Evolutionary conservation across 2,113 vertebrate species (phyloP).

Genomic region (Beaufortia kweichowensis): DNA sequence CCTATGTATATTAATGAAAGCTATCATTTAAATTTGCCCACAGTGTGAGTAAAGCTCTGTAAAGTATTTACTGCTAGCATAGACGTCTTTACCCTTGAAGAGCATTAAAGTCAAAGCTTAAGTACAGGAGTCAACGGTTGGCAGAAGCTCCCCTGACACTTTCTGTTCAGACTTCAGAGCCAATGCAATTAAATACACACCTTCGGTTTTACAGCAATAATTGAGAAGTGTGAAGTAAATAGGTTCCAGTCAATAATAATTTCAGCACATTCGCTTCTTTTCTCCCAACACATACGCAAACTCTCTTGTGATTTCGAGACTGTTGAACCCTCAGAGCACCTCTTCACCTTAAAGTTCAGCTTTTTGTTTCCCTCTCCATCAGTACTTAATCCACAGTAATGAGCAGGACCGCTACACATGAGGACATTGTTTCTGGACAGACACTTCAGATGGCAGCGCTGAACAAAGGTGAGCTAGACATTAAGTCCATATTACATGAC

Average conservation of each 20-base stretch:
- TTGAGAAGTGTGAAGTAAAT: conserved; percentile 82
- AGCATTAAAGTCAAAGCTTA: conserved; percentile 76
- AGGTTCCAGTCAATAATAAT: conserved; percentile 83
- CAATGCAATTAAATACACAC: conserved; percentile 82
- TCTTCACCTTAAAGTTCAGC: conserved; percentile 40
- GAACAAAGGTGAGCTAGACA: background rate
- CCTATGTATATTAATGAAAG: background rate
- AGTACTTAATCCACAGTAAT: conserved; percentile 85
- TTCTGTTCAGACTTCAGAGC: conserved; percentile 74
- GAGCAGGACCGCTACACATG: conserved; percentile 61
- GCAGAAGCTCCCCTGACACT: conserved; percentile 78
- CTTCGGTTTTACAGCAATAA: conserved; percentile 78
- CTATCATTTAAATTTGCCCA: background rate
- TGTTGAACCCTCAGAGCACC: conserved; percentile 32
- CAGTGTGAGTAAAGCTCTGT: background rate
- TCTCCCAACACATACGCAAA: conserved; percentile 63
- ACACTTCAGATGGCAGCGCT: background rate
- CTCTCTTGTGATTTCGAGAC: conserved; percentile 22
- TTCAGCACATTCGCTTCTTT: conserved; percentile 67
- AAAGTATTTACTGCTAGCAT: conserved; percentile 49
- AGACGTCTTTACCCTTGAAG: conserved; percentile 84
- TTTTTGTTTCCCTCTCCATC: conserved; percentile 69
- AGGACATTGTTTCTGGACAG: background rate
- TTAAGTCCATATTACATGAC: background rate
- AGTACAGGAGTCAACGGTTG: conserved; percentile 72